Evolutionary conservation across 1,140 invertebrate species (phyloP), one percentile per base, ranked within the genome.

Genomic region (Mesaphorura yosii): DNA sequence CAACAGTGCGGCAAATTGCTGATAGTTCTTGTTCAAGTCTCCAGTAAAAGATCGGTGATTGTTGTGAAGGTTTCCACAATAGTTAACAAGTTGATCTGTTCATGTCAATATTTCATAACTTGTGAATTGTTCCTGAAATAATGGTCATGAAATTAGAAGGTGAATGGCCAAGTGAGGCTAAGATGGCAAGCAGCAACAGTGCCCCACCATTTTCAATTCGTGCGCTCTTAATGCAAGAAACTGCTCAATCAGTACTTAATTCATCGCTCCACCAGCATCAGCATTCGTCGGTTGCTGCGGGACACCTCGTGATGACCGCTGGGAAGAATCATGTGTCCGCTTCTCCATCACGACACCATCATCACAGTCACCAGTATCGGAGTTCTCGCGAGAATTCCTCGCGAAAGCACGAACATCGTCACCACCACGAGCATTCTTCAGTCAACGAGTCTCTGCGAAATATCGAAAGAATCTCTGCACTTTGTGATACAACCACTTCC

Each of bases 131-230:
- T n/a, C n/a, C n/a, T n/a, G n/a, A n/a, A n/a, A 53, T 50, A 54
- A 61, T 63, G 61, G 61, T 63, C 31, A 63, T 63, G 61, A 63
- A 63, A 59, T 53, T 63, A 17, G 61, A 63, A 53, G 59, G 57
- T 45, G 61, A 63, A 46, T 63, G 61, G 61, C 61, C 61, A 19
- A 55, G 27, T 31, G 53, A 59, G 61, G 61, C 61, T 58, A 63
- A 59, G 44, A 63, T 59, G 57, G 58, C 55, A 39, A 63, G 54
- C 51, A 51, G 48, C 38, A 38, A 4, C n/a, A 53, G 51, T 2
- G 55, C 47, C 22, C 57, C 61, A 12, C 61, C 61, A 22, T 63
- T 63, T 31, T 63, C 61, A 19, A 63, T 63, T 27, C 41, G 58
- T 23, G 61, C 61, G 29, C 49, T 63, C 19, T 55, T 63, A 3